These are phyloP conservation scores for Pteruthius melanotis DNA, from an alignment of 2,113 vertebrate species.

Conservation along the genomic window DNA sequence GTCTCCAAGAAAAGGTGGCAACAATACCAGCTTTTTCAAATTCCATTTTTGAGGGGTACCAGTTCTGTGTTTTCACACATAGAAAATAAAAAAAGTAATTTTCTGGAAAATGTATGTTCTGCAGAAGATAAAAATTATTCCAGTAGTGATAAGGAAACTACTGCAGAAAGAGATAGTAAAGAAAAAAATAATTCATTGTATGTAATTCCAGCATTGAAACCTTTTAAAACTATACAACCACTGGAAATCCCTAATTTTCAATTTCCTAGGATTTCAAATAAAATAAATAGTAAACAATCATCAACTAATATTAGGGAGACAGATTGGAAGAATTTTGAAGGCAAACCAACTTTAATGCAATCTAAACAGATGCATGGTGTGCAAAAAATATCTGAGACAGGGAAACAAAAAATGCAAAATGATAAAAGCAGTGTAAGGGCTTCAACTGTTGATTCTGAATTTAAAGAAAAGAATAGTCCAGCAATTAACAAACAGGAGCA, in stretches of 20 bases:
- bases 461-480: background rate
- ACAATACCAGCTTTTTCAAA: background rate
- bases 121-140: background rate
- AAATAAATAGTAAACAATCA: background rate
- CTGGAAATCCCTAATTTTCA: slow-evolving; percentile 30
- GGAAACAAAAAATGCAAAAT: slow-evolving; percentile 17
- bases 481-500: background rate
- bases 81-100: background rate
- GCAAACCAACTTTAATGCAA: background rate
- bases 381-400: background rate
- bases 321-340: background rate
- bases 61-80: background rate
- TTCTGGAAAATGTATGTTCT: background rate
- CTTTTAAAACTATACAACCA: background rate
- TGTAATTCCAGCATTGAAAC: background rate
- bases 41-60: background rate
- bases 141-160: background rate
- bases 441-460: background rate
- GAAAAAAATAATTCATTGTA: background rate
- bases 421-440: background rate
- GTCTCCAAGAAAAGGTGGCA: background rate
- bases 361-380: background rate
- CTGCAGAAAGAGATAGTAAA: background rate
- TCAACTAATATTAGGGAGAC: background rate
- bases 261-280: background rate